These are phyloP conservation scores for Saxidomus purpurata DNA, from an alignment of 1,140 invertebrate species.

Conservation along the genomic window DNA sequence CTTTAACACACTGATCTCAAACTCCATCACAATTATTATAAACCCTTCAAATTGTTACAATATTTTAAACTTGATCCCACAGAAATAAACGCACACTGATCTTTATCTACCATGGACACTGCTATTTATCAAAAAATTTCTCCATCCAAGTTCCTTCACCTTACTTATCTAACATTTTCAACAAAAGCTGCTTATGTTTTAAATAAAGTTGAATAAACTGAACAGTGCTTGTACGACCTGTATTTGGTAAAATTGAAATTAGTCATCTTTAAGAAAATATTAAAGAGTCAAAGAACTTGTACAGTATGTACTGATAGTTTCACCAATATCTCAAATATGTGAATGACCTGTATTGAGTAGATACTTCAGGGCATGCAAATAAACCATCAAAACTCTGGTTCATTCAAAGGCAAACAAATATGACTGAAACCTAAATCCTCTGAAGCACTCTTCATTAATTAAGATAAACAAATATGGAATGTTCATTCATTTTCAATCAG, in stretches of 20 bases:
- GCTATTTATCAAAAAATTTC: not conserved
- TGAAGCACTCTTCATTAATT: no score
- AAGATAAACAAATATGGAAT: no score
- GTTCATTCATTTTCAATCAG: no score
- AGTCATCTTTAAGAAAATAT: no score
- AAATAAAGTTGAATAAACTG: no score
- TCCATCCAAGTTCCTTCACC: not conserved
- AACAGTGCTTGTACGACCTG: no score
- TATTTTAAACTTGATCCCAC: not conserved
- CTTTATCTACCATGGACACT: not conserved
- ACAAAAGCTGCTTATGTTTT: no score
- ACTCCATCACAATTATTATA: slow-evolving; percentile 37
- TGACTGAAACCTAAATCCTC: no score
- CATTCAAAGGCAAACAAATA: not conserved
- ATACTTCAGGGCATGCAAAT: slow-evolving; percentile 18
- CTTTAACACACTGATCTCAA: slow-evolving; percentile 32
- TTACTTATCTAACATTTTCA: not conserved
- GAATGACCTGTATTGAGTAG: not conserved
- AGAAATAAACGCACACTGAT: not conserved
- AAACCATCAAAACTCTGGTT: not conserved
- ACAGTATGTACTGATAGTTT: no score
- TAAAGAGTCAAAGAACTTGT: no score
- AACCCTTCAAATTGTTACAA: not conserved
- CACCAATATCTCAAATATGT: not conserved
- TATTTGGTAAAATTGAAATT: no score